Evolutionary conservation across 2,797 vertebrate species (phyloP).

Genomic region (Acipenser transmontanus): DNA sequence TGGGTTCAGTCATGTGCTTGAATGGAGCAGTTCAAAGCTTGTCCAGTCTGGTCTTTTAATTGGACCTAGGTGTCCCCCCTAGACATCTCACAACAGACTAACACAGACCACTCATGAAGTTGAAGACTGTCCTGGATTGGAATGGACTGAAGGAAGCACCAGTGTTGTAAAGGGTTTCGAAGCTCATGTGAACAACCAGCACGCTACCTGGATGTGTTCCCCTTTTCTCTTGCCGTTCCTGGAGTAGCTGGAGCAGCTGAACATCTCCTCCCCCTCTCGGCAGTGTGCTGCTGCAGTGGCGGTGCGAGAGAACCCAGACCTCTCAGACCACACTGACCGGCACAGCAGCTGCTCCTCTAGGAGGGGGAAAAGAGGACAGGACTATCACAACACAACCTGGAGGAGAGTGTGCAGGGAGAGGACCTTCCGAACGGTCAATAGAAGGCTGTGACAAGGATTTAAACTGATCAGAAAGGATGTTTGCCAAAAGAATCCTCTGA

Average conservation of each 20-base stretch:
- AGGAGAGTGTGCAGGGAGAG: no score
- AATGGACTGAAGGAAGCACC: no score
- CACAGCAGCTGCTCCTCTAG: conserved; percentile 66
- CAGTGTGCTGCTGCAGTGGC: conserved; percentile 51
- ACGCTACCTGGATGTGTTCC: conserved; percentile 58
- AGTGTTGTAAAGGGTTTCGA: not conserved
- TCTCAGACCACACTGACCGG: conserved; percentile 76
- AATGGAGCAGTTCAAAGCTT: no score
- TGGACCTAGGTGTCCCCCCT: no score
- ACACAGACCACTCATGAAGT: not conserved
- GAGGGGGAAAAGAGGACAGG: not conserved
- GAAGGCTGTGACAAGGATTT: no score
- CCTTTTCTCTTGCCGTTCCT: conserved; percentile 50
- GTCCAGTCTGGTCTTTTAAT: no score
- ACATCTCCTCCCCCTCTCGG: conserved; percentile 65
- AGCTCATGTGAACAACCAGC: no score
- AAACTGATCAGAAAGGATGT: no score
- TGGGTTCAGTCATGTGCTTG: no score
- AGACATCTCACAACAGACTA: no score
- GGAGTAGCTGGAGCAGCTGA: conserved; percentile 74
- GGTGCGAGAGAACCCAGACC: conserved; percentile 39
- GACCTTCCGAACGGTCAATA: no score
- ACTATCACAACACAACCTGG: not conserved
- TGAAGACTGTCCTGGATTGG: not conserved
- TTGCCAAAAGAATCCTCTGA: no score